Evolutionary conservation across 2,113 vertebrate genomes (phyloP), one percentile per base, ranked within the genome.

Genomic region (Chloropsis cyanopogon): DNA sequence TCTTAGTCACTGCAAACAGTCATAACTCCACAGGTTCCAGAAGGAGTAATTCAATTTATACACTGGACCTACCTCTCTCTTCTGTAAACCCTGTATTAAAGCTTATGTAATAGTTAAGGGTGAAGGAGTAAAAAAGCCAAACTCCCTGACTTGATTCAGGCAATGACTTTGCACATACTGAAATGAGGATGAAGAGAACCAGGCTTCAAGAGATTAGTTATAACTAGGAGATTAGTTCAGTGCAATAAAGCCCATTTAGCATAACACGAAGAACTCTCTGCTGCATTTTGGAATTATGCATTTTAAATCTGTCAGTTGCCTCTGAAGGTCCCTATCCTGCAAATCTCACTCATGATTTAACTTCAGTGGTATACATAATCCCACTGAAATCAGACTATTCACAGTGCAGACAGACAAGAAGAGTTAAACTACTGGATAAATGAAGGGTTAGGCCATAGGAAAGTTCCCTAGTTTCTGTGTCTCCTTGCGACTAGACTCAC

Each of bases 201-300:
- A 75, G 65, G 44, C 37, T 95, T 39, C 44, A 54, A 52, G 63
- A 90, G 70, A 79, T 91, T 54, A 95, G 63, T 44, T 90, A 11
- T 77, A 93, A 79, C 86, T 65, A 47, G 50, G n/a, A 91, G 82
- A 96, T 96, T 70, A 90, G 23, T 31, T 82, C 76, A 39, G 21
- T 76, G 46, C 57, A 68, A 87, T 85, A 76, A 85, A 76, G 59
- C 31, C 53, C 61, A 42, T 35, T 82, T 63, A 65, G 33, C 47
- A n/a, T 16, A 78, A 76, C 49, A 79, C 1, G 0, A n/a, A 78
- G 41, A 61, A 66, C n/a, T 76, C 61, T 33, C 61, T 3, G 6
- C 41, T 1, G 0, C 37, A 29, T 77, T 85, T 79, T 79, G 28
- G 16, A 82, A 86, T 63, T 81, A 83, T 7, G 14, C 37, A 72